These are phyloP conservation scores for Corythaixoides concolor DNA, from an alignment of 2,113 vertebrate species.

Conservation along the genomic window DNA sequence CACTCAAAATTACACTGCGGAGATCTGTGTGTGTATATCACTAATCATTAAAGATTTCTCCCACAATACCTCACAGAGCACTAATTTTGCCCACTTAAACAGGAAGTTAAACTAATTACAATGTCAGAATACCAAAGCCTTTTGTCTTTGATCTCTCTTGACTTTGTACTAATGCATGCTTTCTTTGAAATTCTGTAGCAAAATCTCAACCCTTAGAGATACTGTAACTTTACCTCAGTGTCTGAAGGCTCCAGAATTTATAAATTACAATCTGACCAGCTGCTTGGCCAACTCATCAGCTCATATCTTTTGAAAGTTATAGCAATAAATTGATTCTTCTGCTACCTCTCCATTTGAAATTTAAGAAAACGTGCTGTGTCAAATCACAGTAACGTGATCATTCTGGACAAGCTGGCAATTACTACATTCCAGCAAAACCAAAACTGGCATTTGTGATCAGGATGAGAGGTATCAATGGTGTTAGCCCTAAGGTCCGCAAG, in stretches of 20 bases:
- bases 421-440: no score
- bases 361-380: not conserved
- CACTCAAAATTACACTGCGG: not conserved
- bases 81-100: not conserved
- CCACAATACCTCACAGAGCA: not conserved
- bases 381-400: not conserved
- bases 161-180: not conserved
- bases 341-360: not conserved
- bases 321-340: not conserved
- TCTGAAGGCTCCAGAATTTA: not conserved
- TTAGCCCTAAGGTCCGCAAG: slow-evolving; percentile 96
- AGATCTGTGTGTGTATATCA: not conserved
- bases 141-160: not conserved
- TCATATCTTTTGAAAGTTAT: not conserved
- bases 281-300: not conserved
- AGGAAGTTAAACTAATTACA: not conserved
- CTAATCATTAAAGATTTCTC: not conserved
- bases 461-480: slow-evolving; percentile 86
- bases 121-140: not conserved
- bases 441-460: no score
- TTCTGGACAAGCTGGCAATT: not conserved
- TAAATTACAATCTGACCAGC: not conserved
- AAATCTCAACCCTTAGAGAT: not conserved
- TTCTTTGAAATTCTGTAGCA: not conserved
- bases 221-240: not conserved